Percentiles rank a stretch among this genome's conserved stretches.
Evolutionary conservation across 2,113 vertebrate species (phyloP).

Genomic region (Alligator mississippiensis): DNA sequence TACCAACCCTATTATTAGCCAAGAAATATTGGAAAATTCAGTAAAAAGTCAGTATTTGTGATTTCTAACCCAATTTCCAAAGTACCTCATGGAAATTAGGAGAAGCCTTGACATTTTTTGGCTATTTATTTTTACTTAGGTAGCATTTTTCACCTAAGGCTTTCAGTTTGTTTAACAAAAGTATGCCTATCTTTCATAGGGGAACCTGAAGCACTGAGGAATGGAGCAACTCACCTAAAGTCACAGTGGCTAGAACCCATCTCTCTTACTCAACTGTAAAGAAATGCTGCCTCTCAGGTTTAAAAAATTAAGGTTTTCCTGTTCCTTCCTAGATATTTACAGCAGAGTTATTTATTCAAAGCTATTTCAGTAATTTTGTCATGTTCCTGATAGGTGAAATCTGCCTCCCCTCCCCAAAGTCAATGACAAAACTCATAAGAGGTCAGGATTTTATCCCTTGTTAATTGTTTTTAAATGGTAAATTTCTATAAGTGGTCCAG

Average conservation of each 20-base stretch:
- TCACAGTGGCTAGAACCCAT: not conserved
- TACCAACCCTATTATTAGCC: not conserved
- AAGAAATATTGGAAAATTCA: conserved; percentile 1
- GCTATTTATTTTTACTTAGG: conserved; percentile 36
- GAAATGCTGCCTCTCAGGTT: accelerated
- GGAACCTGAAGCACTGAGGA: not conserved
- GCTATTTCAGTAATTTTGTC: not conserved
- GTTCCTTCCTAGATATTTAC: not conserved
- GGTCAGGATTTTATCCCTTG: not conserved
- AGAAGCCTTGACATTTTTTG: not conserved
- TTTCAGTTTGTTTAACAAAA: conserved; percentile 24
- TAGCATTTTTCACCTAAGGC: not conserved
- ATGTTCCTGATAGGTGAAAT: not conserved
- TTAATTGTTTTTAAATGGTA: accelerated
- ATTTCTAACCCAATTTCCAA: conserved; percentile 12
- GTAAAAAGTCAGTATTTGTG: not conserved
- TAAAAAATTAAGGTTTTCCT: not conserved
- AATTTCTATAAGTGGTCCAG: not conserved
- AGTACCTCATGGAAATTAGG: not conserved
- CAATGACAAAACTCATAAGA: not conserved
- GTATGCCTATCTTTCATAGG: not conserved
- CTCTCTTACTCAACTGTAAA: not conserved
- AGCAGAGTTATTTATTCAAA: not conserved
- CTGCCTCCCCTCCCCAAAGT: not conserved
- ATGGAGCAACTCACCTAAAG: not conserved